A percentile compares a stretch with the other conserved stretches of the same genome.
Conservation (phyloP, 30 jellyfish, hydroid and myxozoan genomes). For the Aurelia sp. region DNA sequence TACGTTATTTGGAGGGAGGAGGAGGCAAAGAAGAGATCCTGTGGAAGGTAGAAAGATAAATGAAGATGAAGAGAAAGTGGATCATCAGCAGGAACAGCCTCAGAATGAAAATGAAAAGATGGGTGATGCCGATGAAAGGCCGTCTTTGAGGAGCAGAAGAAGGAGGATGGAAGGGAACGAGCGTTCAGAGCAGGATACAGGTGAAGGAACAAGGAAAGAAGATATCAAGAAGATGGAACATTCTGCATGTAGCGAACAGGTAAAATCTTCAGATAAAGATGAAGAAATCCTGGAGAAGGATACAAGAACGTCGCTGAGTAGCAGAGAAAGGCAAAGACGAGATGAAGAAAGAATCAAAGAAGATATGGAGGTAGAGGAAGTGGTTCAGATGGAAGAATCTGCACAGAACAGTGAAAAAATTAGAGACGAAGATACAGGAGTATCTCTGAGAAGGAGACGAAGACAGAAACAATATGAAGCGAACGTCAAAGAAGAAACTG, state of each 20-base stretch:
- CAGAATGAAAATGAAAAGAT: too few species aligned
- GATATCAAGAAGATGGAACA: too few species aligned
- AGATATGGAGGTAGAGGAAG: too few species aligned
- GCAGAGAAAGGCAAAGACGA: not conserved
- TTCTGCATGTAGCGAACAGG: too few species aligned
- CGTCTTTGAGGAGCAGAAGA: slow-evolving; percentile 5
- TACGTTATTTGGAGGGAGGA: not conserved
- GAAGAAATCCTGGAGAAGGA: not conserved
- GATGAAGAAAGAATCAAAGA: not conserved
- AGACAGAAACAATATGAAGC: slow-evolving; percentile 1
- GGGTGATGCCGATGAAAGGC: too few species aligned
- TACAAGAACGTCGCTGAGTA: not conserved
- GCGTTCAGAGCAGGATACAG: slow-evolving; percentile 17
- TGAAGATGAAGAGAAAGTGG: slow-evolving; percentile 16
- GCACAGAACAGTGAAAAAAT: too few species aligned
- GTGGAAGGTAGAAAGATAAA: not conserved
- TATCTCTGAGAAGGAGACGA: not conserved
- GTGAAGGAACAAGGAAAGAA: not conserved
- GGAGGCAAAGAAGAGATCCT: not conserved
- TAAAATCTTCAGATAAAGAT: too few species aligned
- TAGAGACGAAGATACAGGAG: not conserved
- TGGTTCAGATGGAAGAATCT: too few species aligned
- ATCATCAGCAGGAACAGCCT: too few species aligned
- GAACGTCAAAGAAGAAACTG: too few species aligned
- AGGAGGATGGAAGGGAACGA: slow-evolving; percentile 22